A percentile compares a stretch with the other conserved stretches of the same genome.
These are phyloP conservation scores for Drosophila paramelanica DNA, from an alignment of 2,888 invertebrate species.

Conservation along the genomic window DNA sequence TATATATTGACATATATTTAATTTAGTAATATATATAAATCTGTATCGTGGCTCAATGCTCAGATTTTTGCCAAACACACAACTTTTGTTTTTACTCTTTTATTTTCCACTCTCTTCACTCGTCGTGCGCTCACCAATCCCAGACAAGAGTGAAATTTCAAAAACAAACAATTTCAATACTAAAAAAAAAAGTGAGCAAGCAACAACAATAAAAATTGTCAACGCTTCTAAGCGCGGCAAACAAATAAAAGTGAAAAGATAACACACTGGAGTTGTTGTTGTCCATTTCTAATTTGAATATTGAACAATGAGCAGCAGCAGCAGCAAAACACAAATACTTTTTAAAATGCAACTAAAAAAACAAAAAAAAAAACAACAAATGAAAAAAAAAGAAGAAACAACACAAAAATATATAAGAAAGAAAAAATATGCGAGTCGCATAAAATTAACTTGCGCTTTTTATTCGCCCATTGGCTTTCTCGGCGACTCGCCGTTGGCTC, in stretches of 20 bases:
- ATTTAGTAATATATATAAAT: no score
- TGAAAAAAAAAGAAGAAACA: slow-evolving; percentile 10
- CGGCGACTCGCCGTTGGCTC: slow-evolving; percentile 15
- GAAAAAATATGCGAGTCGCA: slow-evolving; percentile 37
- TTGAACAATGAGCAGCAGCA: slow-evolving; percentile 35
- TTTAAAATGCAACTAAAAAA: slow-evolving; percentile 25
- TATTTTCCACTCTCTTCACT: background rate
- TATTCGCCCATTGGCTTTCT: slow-evolving; percentile 54
- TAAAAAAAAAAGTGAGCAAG: slow-evolving; percentile 16
- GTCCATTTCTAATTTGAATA: slow-evolving; percentile 57
- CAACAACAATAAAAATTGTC: slow-evolving; percentile 49
- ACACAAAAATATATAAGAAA: slow-evolving; percentile 2
- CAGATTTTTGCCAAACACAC: no score
- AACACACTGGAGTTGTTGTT: slow-evolving; percentile 35
- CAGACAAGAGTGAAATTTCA: slow-evolving; percentile 47
- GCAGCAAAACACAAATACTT: slow-evolving; percentile 15
- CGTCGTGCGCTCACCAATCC: background rate
- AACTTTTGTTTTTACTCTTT: background rate
- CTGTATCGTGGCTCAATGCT: no score
- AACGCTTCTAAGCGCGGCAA: slow-evolving; percentile 55
- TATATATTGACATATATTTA: no score
- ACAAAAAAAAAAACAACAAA: slow-evolving; percentile 10
- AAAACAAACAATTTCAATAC: slow-evolving; percentile 29
- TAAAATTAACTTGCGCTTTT: slow-evolving; percentile 65
- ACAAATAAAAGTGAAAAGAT: slow-evolving; percentile 61